Evolutionary conservation across 2,888 invertebrate genomes (phyloP).

Genomic region (Papilio gigon): DNA sequence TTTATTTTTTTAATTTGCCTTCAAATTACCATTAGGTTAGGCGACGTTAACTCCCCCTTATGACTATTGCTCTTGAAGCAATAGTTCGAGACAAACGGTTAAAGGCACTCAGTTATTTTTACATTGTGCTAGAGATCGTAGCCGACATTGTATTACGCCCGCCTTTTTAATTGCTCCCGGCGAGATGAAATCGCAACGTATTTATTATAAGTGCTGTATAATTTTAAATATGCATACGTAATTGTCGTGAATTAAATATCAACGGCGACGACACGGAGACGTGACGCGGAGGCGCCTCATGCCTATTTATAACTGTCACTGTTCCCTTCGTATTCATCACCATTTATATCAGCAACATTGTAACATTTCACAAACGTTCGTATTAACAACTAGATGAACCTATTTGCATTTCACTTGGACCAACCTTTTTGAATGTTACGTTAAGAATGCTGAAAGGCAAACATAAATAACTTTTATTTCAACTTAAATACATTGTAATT

Average conservation of each 20-base stretch:
- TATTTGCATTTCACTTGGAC: too few relatives aligned
- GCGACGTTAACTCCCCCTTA: too few relatives aligned
- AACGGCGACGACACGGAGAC: conserved; percentile 41
- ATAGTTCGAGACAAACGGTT: conserved; percentile 32
- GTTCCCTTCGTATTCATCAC: conserved; percentile 6
- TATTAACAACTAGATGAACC: too few relatives aligned
- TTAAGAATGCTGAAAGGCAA: too few relatives aligned
- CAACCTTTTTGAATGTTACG: too few relatives aligned
- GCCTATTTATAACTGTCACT: conserved; percentile 13
- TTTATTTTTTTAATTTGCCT: too few relatives aligned
- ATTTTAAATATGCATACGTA: conserved; percentile 58
- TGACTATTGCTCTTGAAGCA: background rate
- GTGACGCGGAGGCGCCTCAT: conserved; percentile 40
- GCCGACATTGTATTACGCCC: conserved; percentile 49
- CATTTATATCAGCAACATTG: too few relatives aligned
- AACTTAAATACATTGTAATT: too few relatives aligned
- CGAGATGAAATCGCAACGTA: conserved; percentile 47
- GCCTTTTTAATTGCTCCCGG: conserved; percentile 50
- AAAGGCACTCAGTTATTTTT: conserved; percentile 42
- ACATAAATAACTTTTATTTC: too few relatives aligned
- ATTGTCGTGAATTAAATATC: conserved; percentile 58
- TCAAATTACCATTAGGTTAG: too few relatives aligned
- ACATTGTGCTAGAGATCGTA: conserved; percentile 33
- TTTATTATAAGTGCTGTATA: conserved; percentile 53
- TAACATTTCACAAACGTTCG: too few relatives aligned